These are phyloP conservation scores for Hydra vulgaris DNA, from an alignment of 30 jellyfish, hydroid and myxozoan species.

Conservation along the genomic window DNA sequence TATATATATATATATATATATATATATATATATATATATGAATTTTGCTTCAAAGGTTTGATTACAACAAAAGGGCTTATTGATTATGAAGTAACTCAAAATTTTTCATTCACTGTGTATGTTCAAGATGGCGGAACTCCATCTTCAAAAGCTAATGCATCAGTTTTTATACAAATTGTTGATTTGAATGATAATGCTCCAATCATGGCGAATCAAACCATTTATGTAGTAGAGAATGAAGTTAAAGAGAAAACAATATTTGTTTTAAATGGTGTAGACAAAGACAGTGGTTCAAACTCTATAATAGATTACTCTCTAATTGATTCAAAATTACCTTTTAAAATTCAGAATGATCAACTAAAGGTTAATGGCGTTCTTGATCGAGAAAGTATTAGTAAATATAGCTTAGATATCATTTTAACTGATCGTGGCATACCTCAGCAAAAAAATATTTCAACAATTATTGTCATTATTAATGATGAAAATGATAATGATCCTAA, in stretches of 20 bases:
- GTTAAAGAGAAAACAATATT: constrained; percentile 11
- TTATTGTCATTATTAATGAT: constrained; percentile 38
- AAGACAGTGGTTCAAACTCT: constrained; percentile 2
- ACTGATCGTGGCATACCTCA: constrained; percentile 73
- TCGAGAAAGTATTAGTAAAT: constrained; percentile 40
- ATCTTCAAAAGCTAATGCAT: constrained; percentile 36
- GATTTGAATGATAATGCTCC: constrained; percentile 89
- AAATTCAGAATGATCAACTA: not conserved
- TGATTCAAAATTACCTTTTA: not conserved
- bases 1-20: no score
- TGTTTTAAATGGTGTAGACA: not conserved
- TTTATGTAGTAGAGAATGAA: constrained; percentile 44
- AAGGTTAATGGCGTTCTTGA: constrained; percentile 30
- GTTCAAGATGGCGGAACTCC: constrained; percentile 68
- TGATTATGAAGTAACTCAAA: constrained; percentile 58
- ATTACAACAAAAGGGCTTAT: constrained; percentile 3
- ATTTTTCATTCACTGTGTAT: constrained; percentile 34
- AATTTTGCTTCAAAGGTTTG: not conserved
- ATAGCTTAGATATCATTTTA: constrained; percentile 40
- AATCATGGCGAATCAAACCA: constrained; percentile 32
- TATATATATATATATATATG: no score
- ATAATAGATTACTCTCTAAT: not conserved
- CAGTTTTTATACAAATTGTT: constrained; percentile 38
- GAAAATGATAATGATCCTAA: constrained; percentile 67
- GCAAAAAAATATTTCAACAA: constrained; percentile 31